A percentile compares a stretch with the other conserved stretches of the same genome.
phyloP scores from a whole-genome alignment of 35 echinoderm and acorn worm species.

The Antedon bifida region DNA sequence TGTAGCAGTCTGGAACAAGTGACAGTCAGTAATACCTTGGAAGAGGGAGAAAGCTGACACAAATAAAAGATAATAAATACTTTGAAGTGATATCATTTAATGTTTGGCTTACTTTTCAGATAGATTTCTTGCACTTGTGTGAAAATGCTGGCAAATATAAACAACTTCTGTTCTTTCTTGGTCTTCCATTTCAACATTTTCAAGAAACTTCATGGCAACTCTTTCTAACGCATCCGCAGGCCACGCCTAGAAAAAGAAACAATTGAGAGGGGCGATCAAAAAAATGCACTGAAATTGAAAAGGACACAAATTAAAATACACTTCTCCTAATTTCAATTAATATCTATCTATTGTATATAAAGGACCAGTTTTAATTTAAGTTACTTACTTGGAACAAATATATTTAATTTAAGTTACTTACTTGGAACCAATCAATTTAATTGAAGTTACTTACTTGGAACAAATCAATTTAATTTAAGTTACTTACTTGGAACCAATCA shows the following conservation, averaged over 20 bases:
- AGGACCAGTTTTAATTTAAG: too few species aligned
- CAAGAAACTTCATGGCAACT: slow-evolving; percentile 84
- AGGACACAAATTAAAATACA: background rate
- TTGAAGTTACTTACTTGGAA: too few species aligned
- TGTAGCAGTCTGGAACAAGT: too few species aligned
- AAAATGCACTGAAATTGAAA: background rate
- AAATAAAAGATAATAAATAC: too few species aligned
- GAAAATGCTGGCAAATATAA: slow-evolving; percentile 81
- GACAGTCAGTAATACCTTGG: too few species aligned
- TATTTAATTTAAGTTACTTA: too few species aligned
- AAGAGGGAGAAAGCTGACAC: too few species aligned
- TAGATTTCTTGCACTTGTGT: slow-evolving; percentile 79
- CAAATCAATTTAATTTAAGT: too few species aligned
- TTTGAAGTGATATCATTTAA: too few species aligned
- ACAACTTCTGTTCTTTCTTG: slow-evolving; percentile 75
- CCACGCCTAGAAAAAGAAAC: slow-evolving; percentile 74
- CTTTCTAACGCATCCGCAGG: slow-evolving; percentile 92
- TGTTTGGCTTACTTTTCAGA: slow-evolving; percentile 55
- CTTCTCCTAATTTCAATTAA: background rate
- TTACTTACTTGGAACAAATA: too few species aligned
- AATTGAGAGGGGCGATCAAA: background rate
- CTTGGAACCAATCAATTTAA: slow-evolving; percentile 99
- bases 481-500: slow-evolving; percentile 96
- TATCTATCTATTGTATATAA: too few species aligned
- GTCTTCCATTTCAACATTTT: slow-evolving; percentile 96